Percentiles rank a stretch among this genome's conserved stretches.
phyloP scores from a whole-genome alignment of 2,797 vertebrate species.

The Intellagama lesueurii region DNA sequence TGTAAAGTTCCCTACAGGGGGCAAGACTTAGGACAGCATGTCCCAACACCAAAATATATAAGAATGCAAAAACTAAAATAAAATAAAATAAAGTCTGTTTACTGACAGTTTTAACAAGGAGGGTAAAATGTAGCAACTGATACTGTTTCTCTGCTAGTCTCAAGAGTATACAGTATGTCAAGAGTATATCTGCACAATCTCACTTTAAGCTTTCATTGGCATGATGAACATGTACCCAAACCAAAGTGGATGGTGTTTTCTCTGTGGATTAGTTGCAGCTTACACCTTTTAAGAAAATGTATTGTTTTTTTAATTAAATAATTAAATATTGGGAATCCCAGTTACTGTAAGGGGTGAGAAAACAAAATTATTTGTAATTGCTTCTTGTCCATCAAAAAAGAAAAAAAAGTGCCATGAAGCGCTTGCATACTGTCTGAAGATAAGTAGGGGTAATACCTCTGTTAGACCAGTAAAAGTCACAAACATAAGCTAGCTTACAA shows the following conservation, averaged over 20 bases:
- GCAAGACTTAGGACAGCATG: not conserved
- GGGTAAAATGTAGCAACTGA: not conserved
- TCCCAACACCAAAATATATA: conserved; percentile 28
- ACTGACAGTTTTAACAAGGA: not conserved
- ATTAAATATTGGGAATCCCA: not conserved
- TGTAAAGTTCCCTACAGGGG: conserved; percentile 26
- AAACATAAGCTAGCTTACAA: no score
- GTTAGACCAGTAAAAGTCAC: no score
- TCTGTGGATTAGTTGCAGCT: not conserved
- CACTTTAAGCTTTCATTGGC: not conserved
- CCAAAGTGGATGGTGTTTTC: not conserved
- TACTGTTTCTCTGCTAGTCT: not conserved
- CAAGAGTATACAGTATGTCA: not conserved
- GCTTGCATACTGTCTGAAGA: not conserved
- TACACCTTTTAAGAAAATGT: not conserved
- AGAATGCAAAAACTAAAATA: conserved; percentile 12
- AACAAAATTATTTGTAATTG: not conserved
- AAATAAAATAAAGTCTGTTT: not conserved
- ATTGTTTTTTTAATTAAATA: not conserved
- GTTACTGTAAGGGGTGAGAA: not conserved
- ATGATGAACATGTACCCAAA: not conserved
- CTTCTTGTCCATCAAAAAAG: not conserved
- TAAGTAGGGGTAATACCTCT: not conserved
- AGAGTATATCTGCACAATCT: not conserved
- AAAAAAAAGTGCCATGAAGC: no score